Evolutionary conservation across 2,888 invertebrate genomes (phyloP).

Genomic region (Aspidapion aeneum): DNA sequence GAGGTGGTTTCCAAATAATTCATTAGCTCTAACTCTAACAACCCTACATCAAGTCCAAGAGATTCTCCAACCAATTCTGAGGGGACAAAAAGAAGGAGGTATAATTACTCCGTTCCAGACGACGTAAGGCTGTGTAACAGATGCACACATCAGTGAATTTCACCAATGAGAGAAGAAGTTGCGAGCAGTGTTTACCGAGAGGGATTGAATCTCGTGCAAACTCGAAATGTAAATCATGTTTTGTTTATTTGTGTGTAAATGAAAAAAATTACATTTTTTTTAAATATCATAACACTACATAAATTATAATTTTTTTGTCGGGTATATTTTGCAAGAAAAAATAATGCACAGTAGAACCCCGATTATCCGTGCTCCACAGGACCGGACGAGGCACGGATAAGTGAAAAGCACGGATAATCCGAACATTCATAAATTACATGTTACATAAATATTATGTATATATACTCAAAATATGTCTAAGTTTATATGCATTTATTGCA

Average conservation of each 20-base stretch:
- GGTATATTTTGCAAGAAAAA: neutral
- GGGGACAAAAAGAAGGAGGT: constrained; percentile 15
- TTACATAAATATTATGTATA: no score
- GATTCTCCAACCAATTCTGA: neutral
- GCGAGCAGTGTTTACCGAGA: neutral
- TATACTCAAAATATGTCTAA: no score
- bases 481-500: no score
- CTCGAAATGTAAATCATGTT: neutral
- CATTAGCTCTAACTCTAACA: neutral
- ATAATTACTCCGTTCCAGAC: constrained; percentile 17
- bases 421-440: no score
- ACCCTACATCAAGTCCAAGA: neutral
- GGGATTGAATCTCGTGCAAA: neutral
- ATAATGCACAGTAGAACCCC: no score
- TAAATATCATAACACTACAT: neutral
- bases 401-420: no score
- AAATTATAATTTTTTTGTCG: neutral
- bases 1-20: neutral
- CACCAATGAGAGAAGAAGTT: constrained; percentile 2
- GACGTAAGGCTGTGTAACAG: constrained; percentile 17
- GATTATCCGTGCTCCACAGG: no score
- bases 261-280: neutral
- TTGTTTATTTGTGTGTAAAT: neutral
- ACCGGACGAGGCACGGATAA: no score
- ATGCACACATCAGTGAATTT: constrained; percentile 16